These are phyloP conservation scores for Athene cunicularia DNA, from an alignment of 2,113 vertebrate genomes.

Conservation along the genomic window DNA sequence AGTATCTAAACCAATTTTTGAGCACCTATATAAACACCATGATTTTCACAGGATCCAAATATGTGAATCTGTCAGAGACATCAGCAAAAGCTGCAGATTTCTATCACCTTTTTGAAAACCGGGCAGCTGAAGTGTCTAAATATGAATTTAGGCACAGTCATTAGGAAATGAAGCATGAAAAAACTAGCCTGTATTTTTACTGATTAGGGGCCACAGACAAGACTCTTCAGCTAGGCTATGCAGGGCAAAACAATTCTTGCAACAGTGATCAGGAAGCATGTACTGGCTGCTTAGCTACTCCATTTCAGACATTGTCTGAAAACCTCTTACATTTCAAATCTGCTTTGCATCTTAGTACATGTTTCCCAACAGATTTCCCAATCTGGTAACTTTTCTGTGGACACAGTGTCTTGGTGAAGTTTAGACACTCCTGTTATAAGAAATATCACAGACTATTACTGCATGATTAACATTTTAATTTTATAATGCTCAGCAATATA, in stretches of 20 bases:
- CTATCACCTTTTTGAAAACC: background rate
- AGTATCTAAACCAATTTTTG: background rate
- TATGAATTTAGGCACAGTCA: background rate
- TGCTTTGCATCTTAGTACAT: background rate
- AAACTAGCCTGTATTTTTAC: background rate
- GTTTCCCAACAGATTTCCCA: background rate
- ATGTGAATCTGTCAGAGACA: background rate
- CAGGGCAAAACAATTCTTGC: background rate
- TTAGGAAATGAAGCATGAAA: background rate
- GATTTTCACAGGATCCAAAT: background rate
- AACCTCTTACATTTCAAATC: background rate
- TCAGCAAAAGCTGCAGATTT: background rate
- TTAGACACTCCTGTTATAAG: background rate
- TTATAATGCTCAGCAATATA: background rate
- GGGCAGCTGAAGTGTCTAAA: background rate
- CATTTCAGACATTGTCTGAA: background rate
- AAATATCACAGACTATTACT: background rate
- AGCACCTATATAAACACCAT: background rate
- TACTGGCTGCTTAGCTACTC: background rate
- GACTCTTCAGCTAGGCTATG: background rate
- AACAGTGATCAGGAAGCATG: background rate
- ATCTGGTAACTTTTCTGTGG: background rate
- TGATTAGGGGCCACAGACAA: background rate
- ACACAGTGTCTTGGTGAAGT: background rate
- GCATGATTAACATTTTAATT: conserved; percentile 25